These are phyloP conservation scores for Hoplias malabaricus DNA, from an alignment of 2,113 vertebrate species.

Conservation along the genomic window DNA sequence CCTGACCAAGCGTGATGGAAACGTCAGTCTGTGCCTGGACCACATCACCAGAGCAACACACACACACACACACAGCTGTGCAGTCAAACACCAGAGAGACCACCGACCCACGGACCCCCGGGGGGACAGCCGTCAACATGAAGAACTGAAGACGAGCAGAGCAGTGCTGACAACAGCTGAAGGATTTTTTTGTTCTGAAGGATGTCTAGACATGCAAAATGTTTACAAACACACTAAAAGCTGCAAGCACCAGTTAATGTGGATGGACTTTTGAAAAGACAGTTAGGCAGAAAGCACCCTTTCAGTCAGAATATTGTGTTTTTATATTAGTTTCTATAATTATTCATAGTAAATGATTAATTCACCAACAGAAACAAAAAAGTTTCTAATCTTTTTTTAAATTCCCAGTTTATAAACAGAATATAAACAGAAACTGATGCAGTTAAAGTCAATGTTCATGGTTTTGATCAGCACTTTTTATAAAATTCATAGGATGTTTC, in stretches of 20 bases:
- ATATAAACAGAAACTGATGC: no score
- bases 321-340: no score
- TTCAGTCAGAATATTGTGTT: background rate
- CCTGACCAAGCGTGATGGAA: constrained; percentile 22
- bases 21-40: constrained; percentile 41
- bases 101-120: constrained; percentile 28
- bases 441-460: no score
- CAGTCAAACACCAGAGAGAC: constrained; percentile 22
- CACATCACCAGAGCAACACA: background rate
- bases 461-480: no score
- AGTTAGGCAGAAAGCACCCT: background rate
- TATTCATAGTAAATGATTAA: no score
- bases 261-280: background rate
- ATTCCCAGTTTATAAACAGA: no score
- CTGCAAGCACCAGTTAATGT: background rate
- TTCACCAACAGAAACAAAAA: no score
- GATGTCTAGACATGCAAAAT: constrained; percentile 6
- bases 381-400: no score
- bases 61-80: constrained; percentile 15
- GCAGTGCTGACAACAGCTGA: constrained; percentile 35
- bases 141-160: constrained; percentile 27
- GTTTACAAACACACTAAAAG: constrained; percentile 28
- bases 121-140: constrained; percentile 36
- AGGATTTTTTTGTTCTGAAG: constrained; percentile 27
- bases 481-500: no score